Conservation (phyloP, 1,140 invertebrate genomes). For the Heliothis virescens region DNA sequence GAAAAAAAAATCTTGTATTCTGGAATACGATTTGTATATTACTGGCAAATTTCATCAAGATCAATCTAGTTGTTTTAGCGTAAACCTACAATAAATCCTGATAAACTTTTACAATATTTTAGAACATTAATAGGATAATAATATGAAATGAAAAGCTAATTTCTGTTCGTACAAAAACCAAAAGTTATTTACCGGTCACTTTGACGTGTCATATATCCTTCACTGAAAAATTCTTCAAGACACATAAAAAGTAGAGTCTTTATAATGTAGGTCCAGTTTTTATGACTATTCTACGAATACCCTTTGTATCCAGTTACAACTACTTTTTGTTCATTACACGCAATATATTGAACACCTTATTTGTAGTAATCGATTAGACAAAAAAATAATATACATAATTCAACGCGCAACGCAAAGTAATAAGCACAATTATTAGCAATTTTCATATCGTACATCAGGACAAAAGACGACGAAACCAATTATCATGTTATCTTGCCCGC, state of each 20-base stretch:
- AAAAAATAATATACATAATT: slow-evolving; percentile 31
- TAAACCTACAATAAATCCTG: too few species aligned
- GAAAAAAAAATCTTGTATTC: too few species aligned
- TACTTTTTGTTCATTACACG: slow-evolving; percentile 4
- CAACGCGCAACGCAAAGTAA: slow-evolving; percentile 27
- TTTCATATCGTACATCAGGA: slow-evolving; percentile 53
- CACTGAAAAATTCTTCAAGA: too few species aligned
- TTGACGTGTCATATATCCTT: too few species aligned
- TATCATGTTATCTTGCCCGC: slow-evolving; percentile 74
- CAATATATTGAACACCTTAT: slow-evolving; percentile 29
- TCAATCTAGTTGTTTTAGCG: too few species aligned
- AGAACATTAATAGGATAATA: too few species aligned
- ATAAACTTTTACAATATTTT: too few species aligned
- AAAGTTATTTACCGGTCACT: too few species aligned
- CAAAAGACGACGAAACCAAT: slow-evolving; percentile 63
- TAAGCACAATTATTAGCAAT: slow-evolving; percentile 58
- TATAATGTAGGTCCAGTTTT: neutral
- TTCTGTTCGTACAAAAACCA: too few species aligned
- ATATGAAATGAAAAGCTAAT: too few species aligned
- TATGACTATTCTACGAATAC: slow-evolving; percentile 19
- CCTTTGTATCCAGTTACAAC: slow-evolving; percentile 36
- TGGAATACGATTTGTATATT: too few species aligned
- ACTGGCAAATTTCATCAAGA: too few species aligned
- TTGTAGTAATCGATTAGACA: slow-evolving; percentile 23
- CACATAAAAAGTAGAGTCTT: neutral